A percentile compares a stretch with the other conserved stretches of the same genome.
These are phyloP conservation scores for Holotrichia oblita DNA, from an alignment of 1,140 invertebrate genomes.

Conservation along the genomic window DNA sequence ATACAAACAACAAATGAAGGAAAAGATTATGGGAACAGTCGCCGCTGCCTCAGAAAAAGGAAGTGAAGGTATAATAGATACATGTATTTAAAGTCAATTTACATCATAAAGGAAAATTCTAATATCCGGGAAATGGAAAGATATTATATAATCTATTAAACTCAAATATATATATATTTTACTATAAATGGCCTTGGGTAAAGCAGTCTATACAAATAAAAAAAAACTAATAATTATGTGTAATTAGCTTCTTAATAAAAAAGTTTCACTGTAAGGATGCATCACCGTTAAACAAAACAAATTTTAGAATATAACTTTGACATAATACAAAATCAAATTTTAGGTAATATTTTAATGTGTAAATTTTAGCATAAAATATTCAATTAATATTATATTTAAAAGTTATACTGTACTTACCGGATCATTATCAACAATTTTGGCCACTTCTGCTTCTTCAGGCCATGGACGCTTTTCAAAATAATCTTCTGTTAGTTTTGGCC, in stretches of 20 bases:
- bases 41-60: slow-evolving; percentile 52
- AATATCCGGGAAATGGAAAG: neutral
- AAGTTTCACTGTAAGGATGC: no score
- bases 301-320: no score
- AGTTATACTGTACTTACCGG: slow-evolving; percentile 63
- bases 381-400: neutral
- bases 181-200: no score
- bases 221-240: no score
- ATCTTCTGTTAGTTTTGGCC: slow-evolving; percentile 91
- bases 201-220: no score
- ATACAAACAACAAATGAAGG: slow-evolving; percentile 53
- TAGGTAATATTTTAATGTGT: no score
- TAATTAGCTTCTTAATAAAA: no score
- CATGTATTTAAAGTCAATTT: slow-evolving; percentile 11
- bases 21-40: slow-evolving; percentile 53
- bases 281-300: no score
- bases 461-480: slow-evolving; percentile 91
- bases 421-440: slow-evolving; percentile 82
- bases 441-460: slow-evolving; percentile 87
- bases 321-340: no score
- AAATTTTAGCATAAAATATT: neutral
- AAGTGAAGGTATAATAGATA: slow-evolving; percentile 50
- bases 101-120: slow-evolving; percentile 5
- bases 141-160: neutral
- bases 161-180: no score